Conservation (phyloP, 2,888 invertebrate species). For the Lasioglossum morio region DNA sequence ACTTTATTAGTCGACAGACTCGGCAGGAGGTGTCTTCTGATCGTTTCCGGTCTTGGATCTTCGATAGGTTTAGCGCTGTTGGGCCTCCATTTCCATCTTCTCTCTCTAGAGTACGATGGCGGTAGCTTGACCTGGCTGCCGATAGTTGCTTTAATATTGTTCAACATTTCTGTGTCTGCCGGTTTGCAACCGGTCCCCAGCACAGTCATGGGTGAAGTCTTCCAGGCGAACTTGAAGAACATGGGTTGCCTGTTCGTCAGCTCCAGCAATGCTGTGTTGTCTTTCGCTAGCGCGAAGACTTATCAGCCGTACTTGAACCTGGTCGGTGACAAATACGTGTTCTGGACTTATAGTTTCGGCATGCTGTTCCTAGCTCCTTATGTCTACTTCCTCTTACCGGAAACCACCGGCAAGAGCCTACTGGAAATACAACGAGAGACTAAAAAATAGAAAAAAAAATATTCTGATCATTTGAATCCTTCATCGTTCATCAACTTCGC, state of each 20-base stretch:
- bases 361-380: conserved; percentile 73
- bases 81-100: conserved; percentile 78
- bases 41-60: conserved; percentile 83
- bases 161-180: conserved; percentile 72
- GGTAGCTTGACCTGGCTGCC: conserved; percentile 76
- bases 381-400: conserved; percentile 75
- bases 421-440: conserved; percentile 76
- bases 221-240: conserved; percentile 79
- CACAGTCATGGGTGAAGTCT: conserved; percentile 79
- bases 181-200: conserved; percentile 79
- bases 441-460: conserved; percentile 32
- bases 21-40: conserved; percentile 85
- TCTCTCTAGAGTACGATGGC: conserved; percentile 62
- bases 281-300: conserved; percentile 74
- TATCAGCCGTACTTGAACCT: conserved; percentile 77
- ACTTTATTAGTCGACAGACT: conserved; percentile 85
- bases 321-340: conserved; percentile 78
- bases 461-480: neutral
- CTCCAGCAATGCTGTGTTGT: conserved; percentile 70
- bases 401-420: conserved; percentile 80
- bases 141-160: conserved; percentile 71
- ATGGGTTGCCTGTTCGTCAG: conserved; percentile 75
- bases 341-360: conserved; percentile 76
- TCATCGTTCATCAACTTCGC: neutral
- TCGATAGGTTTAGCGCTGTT: conserved; percentile 75